Conservation (phyloP, 2,888 invertebrate genomes). For the Diaperis boleti region DNA sequence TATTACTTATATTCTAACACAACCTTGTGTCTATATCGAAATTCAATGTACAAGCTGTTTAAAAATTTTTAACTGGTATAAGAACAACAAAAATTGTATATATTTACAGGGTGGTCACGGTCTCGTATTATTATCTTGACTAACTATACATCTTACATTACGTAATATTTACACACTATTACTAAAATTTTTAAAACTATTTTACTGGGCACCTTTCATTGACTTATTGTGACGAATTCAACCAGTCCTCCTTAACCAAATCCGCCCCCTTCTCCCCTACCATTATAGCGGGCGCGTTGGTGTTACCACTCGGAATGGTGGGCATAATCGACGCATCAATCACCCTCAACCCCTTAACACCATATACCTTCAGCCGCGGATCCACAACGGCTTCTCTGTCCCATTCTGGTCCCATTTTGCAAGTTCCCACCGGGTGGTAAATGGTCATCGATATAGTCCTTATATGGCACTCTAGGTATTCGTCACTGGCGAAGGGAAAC, state of each 20-base stretch:
- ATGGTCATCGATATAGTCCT: constrained; percentile 90
- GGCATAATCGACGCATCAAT: constrained; percentile 93
- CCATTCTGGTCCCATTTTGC: constrained; percentile 88
- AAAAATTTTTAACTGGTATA: too few species aligned
- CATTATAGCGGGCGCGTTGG: constrained; percentile 93
- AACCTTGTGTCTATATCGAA: too few species aligned
- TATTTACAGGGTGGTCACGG: too few species aligned
- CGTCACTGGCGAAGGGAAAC: constrained; percentile 79
- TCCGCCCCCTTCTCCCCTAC: constrained; percentile 91
- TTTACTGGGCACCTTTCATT: too few species aligned
- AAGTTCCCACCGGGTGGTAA: constrained; percentile 89
- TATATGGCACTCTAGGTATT: constrained; percentile 89
- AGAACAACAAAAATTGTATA: too few species aligned
- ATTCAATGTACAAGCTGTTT: too few species aligned
- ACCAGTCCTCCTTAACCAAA: constrained; percentile 87
- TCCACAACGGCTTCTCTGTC: constrained; percentile 87
- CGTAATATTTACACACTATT: too few species aligned
- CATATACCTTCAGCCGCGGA: constrained; percentile 81
- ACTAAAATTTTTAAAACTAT: too few species aligned
- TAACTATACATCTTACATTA: too few species aligned
- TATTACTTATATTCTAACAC: too few species aligned
- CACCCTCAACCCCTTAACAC: constrained; percentile 82
- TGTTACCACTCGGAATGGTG: constrained; percentile 88
- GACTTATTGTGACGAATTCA: too few species aligned
- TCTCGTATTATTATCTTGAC: too few species aligned